These are phyloP conservation scores for Zootoca vivipara DNA, from an alignment of 2,113 vertebrate species.

Conservation along the genomic window DNA sequence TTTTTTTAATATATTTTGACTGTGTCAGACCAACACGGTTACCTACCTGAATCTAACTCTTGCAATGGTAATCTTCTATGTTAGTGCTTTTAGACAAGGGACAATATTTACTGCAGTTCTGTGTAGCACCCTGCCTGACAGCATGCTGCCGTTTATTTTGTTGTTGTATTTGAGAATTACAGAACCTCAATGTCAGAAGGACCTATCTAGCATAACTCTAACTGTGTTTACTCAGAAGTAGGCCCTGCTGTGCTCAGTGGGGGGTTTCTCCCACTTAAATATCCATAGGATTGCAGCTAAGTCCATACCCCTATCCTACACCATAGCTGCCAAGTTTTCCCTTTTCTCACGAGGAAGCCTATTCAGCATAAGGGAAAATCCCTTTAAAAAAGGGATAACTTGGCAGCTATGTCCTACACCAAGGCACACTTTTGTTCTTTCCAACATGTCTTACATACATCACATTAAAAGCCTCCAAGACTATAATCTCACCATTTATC, in stretches of 20 bases:
- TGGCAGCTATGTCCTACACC: too few species aligned
- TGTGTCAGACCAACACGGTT: too few species aligned
- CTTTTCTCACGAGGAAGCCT: too few species aligned
- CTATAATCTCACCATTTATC: neutral
- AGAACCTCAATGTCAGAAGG: neutral
- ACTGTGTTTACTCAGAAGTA: neutral
- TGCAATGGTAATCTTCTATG: neutral
- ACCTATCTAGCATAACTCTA: neutral
- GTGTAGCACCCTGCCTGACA: neutral
- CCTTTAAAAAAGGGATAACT: too few species aligned
- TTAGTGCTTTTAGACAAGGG: neutral
- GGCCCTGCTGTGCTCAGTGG: neutral
- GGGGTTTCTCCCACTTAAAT: neutral
- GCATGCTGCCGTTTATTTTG: too few species aligned
- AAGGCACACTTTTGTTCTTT: neutral
- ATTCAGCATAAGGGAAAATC: too few species aligned
- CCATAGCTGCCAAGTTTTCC: too few species aligned
- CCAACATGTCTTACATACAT: neutral
- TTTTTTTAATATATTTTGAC: too few species aligned
- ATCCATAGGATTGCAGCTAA: neutral
- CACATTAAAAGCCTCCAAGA: neutral
- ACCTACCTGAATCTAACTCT: too few species aligned
- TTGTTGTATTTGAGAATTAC: neutral
- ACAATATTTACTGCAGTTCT: neutral
- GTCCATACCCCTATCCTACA: too few species aligned